Percentiles rank a stretch among this genome's conserved stretches.
These are phyloP conservation scores for Centropyge bicolor DNA, from an alignment of 2,797 vertebrate genomes.

Conservation along the genomic window DNA sequence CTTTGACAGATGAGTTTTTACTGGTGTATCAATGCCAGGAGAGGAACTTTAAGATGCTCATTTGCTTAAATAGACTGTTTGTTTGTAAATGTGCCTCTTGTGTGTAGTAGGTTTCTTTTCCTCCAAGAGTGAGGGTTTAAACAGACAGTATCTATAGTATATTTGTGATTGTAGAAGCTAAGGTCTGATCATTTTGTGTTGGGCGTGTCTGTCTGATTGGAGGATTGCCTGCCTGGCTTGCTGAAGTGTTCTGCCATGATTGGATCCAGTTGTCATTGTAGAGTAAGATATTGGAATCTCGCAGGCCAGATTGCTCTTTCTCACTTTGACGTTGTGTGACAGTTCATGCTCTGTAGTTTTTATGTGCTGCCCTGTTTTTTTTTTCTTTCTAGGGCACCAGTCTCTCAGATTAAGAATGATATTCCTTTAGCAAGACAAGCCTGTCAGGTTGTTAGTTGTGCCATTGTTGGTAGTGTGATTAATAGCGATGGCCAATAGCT, in stretches of 20 bases:
- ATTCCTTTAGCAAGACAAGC: conserved; percentile 59
- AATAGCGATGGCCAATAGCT: conserved; percentile 56
- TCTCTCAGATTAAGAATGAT: conserved; percentile 66
- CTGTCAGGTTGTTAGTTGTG: conserved; percentile 69
- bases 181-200: conserved; percentile 59
- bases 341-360: conserved; percentile 72
- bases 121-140: conserved; percentile 24
- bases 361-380: conserved; percentile 51
- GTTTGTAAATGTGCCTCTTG: conserved; percentile 1
- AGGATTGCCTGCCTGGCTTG: conserved; percentile 61
- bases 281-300: conserved; percentile 76
- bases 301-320: conserved; percentile 74
- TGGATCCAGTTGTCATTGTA: conserved; percentile 78
- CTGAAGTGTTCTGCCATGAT: conserved; percentile 71
- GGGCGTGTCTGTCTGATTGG: conserved; percentile 68
- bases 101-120: neutral
- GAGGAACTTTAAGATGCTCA: neutral
- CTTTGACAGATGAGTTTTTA: no score
- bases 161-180: conserved; percentile 55
- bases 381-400: conserved; percentile 44
- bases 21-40: no score
- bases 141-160: conserved; percentile 4
- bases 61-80: conserved; percentile 13
- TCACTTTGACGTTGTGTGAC: conserved; percentile 73
- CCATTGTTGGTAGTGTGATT: conserved; percentile 60